phyloP scores from a whole-genome alignment of 1,140 invertebrate genomes.

The Metopolophium dirhodum region DNA sequence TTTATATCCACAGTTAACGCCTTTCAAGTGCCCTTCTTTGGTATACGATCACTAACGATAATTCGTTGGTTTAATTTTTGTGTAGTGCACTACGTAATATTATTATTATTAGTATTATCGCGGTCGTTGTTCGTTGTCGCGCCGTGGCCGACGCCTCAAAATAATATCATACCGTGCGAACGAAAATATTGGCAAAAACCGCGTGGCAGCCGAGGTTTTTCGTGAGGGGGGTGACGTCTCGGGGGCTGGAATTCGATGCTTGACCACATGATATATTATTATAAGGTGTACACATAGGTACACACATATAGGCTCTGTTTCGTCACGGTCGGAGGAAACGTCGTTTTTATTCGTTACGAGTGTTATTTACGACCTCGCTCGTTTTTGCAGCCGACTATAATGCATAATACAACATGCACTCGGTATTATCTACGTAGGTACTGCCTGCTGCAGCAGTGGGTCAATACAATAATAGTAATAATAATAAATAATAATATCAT shows the following conservation, averaged over 20 bases:
- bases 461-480: conserved; percentile 6
- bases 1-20: not conserved
- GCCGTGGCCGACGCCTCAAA: not conserved
- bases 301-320: not conserved
- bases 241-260: not conserved
- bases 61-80: too few species aligned
- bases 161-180: not conserved
- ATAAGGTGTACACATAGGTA: not conserved
- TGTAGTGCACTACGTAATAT: not conserved
- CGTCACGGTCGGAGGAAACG: conserved; percentile 36
- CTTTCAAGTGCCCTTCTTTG: too few species aligned
- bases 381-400: not conserved
- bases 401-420: not conserved
- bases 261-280: conserved; percentile 23
- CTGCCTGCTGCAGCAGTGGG: not conserved
- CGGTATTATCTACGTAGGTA: not conserved
- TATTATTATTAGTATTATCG: not conserved
- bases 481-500: not conserved
- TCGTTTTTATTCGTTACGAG: conserved; percentile 30
- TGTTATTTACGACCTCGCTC: conserved; percentile 20
- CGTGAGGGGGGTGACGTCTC: not conserved
- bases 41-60: too few species aligned
- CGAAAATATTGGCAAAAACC: not conserved
- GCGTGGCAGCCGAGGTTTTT: not conserved
- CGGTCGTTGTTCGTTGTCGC: not conserved